Evolutionary conservation across 2,797 vertebrate genomes (phyloP).

Genomic region (Furcifer pardalis): DNA sequence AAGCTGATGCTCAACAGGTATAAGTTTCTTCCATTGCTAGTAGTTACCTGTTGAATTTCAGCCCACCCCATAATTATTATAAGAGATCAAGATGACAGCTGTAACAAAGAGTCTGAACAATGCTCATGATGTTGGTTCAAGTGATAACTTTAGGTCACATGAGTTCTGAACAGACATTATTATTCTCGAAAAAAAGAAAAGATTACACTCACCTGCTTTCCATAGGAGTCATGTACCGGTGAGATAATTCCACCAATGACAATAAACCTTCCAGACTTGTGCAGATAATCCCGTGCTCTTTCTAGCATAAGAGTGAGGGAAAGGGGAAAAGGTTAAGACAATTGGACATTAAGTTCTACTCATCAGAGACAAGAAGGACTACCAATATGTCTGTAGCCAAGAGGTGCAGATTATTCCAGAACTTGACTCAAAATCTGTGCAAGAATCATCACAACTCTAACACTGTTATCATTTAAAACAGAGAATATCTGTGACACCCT

Average conservation of each 20-base stretch:
- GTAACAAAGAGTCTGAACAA: background rate
- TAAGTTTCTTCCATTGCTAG: background rate
- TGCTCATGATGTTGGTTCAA: background rate
- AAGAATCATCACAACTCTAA: background rate
- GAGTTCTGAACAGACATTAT: background rate
- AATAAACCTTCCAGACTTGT: conserved; percentile 94
- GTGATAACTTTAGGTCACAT: background rate
- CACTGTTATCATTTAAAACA: background rate
- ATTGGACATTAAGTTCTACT: background rate
- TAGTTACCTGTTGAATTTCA: background rate
- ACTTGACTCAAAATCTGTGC: background rate
- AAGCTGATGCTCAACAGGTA: background rate
- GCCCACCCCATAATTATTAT: background rate
- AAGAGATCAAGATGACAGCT: background rate
- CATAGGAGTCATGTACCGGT: conserved; percentile 96
- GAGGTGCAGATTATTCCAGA: background rate
- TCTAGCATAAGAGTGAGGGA: conserved; percentile 76
- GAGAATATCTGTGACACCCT: no score
- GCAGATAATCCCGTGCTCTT: conserved; percentile 93
- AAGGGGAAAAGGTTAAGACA: background rate
- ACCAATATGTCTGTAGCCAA: background rate
- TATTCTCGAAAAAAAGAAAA: background rate
- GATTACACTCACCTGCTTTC: conserved; percentile 85
- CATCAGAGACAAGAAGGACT: background rate
- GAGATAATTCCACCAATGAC: conserved; percentile 98